A percentile compares a stretch with the other conserved stretches of the same genome.
phyloP scores from a whole-genome alignment of 2,888 invertebrate genomes.

The Drosophila acutilabella region DNA sequence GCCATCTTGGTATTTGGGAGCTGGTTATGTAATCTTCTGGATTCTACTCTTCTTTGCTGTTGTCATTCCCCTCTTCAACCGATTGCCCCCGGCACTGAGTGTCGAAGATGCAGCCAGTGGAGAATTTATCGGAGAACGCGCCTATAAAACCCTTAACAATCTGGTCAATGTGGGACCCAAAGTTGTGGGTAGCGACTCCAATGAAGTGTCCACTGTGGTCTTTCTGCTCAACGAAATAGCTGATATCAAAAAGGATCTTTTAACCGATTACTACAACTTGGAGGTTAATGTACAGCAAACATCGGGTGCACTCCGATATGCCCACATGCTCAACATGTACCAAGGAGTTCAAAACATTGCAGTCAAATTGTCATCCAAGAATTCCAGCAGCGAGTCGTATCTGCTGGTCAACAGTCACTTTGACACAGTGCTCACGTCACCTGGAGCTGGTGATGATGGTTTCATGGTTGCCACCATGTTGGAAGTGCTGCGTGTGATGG shows the following conservation, averaged over 20 bases:
- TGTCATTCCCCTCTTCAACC: conserved; percentile 63
- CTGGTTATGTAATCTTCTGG: conserved; percentile 74
- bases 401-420: conserved; percentile 95
- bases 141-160: conserved; percentile 81
- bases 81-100: conserved; percentile 68
- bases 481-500: conserved; percentile 86
- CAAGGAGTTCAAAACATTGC: conserved; percentile 82
- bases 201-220: conserved; percentile 88
- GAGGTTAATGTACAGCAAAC: conserved; percentile 79
- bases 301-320: conserved; percentile 73
- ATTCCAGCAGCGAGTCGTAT: conserved; percentile 72
- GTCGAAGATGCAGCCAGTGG: conserved; percentile 73
- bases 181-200: conserved; percentile 89
- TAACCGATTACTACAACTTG: conserved; percentile 70
- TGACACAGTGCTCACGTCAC: conserved; percentile 89
- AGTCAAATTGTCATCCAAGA: conserved; percentile 77
- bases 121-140: conserved; percentile 89
- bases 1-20: conserved; percentile 70
- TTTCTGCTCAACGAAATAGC: conserved; percentile 82
- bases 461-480: conserved; percentile 88
- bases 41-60: conserved; percentile 72
- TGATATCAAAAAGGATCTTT: conserved; percentile 67
- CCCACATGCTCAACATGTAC: conserved; percentile 75
- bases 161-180: conserved; percentile 87
- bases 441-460: conserved; percentile 90